Evolutionary conservation across 2,113 vertebrate genomes (phyloP), one percentile per base, ranked within the genome.

Genomic region (Dicaeum eximium): DNA sequence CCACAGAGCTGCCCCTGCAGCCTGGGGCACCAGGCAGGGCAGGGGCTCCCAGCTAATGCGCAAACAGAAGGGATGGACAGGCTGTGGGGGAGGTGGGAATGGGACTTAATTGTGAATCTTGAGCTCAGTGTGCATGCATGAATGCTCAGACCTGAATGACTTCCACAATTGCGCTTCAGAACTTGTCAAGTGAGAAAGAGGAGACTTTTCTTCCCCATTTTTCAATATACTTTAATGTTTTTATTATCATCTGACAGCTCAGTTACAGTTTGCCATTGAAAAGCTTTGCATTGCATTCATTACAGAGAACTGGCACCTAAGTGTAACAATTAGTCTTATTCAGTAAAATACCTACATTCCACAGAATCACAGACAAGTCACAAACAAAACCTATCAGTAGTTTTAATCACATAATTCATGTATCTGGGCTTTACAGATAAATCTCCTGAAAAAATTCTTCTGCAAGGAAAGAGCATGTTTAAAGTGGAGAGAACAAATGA

Each of bases 121-220:
- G 85, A 90, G 75, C 88, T 90, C 79, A 69, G 66, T 5, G n/a
- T 92, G 74, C 82, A 90, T 90, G 94, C 94, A 94, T 93, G 93
- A 95, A 88, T 90, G 93, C 90, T 82, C 89, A 92, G 81, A 82
- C 78, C 86, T 90, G 84, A 96, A 80, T 91, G 87, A 92, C 86
- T 96, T 95, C 66, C 51, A 83, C 74, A 62, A 38, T 14, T 16
- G 2, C 20, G 6, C 40, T 83, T 83, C 92, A 88, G 74, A 90
- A 82, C 38, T 51, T 23, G 87, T 73, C 90, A 80, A 83, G 64
- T 73, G 74, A 89, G 84, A 93, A 89, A 85, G 45, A 38, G 82
- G 62, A 93, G 79, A 23, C 24, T 65, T 80, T 83, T 58, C 44
- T 57, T 90, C 56, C 56, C 7, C 3, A 16, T 27, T 73, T 90